Evolutionary conservation across 64 coral and sea anemone genomes (phyloP).

Genomic region (Pocillopora verrucosa): DNA sequence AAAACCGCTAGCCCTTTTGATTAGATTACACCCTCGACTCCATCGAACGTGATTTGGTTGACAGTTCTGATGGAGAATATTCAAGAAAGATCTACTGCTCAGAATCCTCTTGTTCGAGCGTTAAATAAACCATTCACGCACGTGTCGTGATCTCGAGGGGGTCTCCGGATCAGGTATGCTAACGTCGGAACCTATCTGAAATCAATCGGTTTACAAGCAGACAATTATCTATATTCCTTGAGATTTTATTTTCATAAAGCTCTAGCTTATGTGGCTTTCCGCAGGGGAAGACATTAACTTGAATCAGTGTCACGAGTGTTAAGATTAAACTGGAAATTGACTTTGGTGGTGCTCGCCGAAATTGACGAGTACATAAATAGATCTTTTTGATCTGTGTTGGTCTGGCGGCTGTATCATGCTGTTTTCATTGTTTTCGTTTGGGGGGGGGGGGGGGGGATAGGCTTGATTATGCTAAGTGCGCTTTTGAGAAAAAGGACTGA

Average conservation of each 20-base stretch:
- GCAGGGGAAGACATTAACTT: no score
- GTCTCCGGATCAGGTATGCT: background rate
- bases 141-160: background rate
- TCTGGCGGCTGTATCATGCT: background rate
- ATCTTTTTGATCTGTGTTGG: background rate
- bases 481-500: background rate
- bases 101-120: background rate
- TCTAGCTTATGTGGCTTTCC: background rate
- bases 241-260: background rate
- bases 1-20: background rate
- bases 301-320: no score
- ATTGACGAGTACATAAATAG: background rate
- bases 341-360: no score
- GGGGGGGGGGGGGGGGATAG: background rate
- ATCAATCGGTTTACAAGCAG: background rate
- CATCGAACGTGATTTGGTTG: background rate
- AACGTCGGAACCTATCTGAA: background rate
- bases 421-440: conserved; percentile 4
- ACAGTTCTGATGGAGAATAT: background rate
- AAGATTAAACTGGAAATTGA: no score
- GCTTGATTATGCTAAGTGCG: no score
- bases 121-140: background rate
- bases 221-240: background rate
- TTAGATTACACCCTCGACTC: background rate
- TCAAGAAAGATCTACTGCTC: background rate